Evolutionary conservation across 2,113 vertebrate species (phyloP), one percentile per base, ranked within the genome.

Genomic region (Myiozetetes cayanensis): DNA sequence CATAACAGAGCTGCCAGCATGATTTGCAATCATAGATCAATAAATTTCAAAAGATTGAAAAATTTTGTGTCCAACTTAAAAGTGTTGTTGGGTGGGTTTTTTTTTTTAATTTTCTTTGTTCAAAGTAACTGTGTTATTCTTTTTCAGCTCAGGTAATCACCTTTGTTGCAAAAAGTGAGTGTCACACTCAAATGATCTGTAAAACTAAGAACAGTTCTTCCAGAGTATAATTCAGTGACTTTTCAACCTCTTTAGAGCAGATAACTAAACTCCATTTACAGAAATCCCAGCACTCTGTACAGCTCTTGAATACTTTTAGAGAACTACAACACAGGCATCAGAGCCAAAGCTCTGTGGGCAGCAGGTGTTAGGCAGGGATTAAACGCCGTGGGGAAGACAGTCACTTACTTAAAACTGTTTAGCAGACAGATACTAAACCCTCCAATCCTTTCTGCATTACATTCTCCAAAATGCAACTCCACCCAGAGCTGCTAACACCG

Each of bases 201-300:
- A 72, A 72, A 63, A 84, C 47, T 25, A 63, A 61, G 10, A 87
- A 47, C 55, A 72, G 77, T 21, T 67, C 23, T 35, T 79, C 27
- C 47, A 59, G 61, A 72, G 14, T 43, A 33, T 78, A 63, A 89
- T 65, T 72, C 66, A 33, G n/a, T 41, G 61, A 47, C 50, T 82
- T 87, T 56, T 65, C 77, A 87, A 22, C 18, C 52, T 91, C 87
- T 87, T 91, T 52, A 63, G 59, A 80, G 56, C 23, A 72, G 82
- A 79, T 52, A 92, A 85, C 62, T 68, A 14, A 83, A 92, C 88
- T 11, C 66, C 53, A 68, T 85, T 90, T 61, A 61, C n/a, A 79
- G 50, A 89, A 91, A 86, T 7, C 8, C 16, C 61, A 67, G 80
- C 23, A 56, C 5, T 10, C 68, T 39, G 24, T n/a, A 56, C 39